Conservation (phyloP, 2,113 vertebrate genomes). For the Brachypteracias leptosomus region DNA sequence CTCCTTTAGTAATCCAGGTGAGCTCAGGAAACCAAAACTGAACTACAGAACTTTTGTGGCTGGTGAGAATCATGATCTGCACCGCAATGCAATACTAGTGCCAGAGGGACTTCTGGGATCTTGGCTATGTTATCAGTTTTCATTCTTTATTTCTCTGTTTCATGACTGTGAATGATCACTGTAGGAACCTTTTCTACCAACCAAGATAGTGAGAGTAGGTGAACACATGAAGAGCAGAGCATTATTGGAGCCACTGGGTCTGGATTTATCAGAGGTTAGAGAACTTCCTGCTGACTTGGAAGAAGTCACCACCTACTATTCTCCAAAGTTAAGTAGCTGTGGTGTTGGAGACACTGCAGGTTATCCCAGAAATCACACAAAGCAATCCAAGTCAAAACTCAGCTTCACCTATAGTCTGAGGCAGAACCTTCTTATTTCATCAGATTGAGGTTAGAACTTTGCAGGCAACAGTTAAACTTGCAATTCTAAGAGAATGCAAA, state of each 20-base stretch:
- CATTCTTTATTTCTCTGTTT: neutral
- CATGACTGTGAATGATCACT: neutral
- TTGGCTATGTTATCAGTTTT: neutral
- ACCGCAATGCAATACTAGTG: neutral
- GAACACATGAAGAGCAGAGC: neutral
- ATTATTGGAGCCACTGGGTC: neutral
- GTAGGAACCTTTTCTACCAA: too few relatives aligned
- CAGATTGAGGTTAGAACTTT: neutral
- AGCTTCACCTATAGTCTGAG: neutral
- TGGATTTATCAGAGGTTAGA: neutral
- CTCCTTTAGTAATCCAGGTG: neutral
- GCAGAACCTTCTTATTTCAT: neutral
- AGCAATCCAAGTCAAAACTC: rapidly evolving
- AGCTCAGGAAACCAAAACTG: neutral
- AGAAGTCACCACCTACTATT: neutral
- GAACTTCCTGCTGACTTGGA: neutral
- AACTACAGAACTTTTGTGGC: neutral
- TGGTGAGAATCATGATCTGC: neutral
- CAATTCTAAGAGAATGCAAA: neutral
- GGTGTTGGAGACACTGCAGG: neutral
- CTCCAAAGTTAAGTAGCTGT: neutral
- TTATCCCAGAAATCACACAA: neutral
- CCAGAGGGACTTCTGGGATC: neutral
- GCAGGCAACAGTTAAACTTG: neutral
- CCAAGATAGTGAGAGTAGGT: neutral